Evolutionary conservation across 2,797 vertebrate genomes (phyloP).

Genomic region (Micropoecilia bifurca): DNA sequence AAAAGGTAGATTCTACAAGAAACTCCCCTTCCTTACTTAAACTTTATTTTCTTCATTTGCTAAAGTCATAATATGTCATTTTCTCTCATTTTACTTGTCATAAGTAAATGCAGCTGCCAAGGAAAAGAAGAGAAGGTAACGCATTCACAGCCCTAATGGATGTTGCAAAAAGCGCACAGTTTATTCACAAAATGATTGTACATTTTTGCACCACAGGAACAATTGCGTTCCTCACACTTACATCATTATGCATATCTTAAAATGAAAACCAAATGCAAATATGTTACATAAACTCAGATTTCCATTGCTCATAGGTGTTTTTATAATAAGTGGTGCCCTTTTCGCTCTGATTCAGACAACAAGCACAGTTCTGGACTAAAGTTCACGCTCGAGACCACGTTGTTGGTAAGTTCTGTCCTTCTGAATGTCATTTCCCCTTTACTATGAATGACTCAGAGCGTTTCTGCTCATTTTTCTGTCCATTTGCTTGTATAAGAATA

Average conservation of each 20-base stretch:
- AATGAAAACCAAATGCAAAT: neutral
- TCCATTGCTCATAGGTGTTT: neutral
- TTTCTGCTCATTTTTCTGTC: neutral
- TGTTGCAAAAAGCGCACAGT: neutral
- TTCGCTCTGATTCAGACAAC: conserved; percentile 53
- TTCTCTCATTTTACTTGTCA: conserved; percentile 1
- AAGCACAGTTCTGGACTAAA: conserved; percentile 68
- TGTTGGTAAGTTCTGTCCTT: conserved; percentile 59
- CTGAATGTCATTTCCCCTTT: conserved; percentile 12
- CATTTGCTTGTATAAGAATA: neutral
- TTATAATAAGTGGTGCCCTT: neutral
- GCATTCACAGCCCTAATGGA: neutral
- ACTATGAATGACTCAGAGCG: neutral
- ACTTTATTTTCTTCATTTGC: neutral
- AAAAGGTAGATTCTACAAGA: conserved; percentile 62
- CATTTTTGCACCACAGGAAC: neutral
- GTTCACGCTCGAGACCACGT: conserved; percentile 60
- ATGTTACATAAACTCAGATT: neutral
- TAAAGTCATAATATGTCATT: neutral
- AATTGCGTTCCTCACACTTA: neutral
- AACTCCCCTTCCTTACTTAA: neutral
- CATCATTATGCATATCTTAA: neutral
- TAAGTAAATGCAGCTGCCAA: conserved; percentile 64
- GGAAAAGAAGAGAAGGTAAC: conserved; percentile 74
- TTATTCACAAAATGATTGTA: neutral